Percentiles rank a stretch among this genome's conserved stretches.
phyloP scores from a whole-genome alignment of 2,113 vertebrate genomes.

The Clinocottus analis region DNA sequence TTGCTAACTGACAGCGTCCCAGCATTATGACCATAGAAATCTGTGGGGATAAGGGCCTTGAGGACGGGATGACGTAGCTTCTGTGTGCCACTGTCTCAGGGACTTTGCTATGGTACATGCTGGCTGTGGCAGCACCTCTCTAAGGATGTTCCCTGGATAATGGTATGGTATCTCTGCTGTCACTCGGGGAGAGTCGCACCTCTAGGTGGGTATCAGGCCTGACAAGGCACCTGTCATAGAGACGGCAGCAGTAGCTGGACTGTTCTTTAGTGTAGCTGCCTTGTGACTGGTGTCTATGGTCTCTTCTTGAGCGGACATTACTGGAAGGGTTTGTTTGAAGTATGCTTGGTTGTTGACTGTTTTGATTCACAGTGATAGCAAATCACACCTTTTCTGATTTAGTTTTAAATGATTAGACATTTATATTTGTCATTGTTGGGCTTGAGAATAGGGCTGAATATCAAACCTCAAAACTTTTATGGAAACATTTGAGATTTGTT shows the following conservation, averaged over 20 bases:
- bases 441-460: background rate
- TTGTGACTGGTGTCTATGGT: background rate
- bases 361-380: background rate
- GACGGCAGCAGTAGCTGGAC: background rate
- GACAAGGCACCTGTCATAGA: constrained; percentile 3
- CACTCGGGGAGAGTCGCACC: constrained; percentile 87
- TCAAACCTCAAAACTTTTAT: background rate
- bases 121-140: constrained; percentile 22
- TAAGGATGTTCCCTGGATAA: constrained; percentile 85
- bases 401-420: background rate
- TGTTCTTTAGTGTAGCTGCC: background rate
- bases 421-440: background rate
- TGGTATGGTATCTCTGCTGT: constrained; percentile 91
- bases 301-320: background rate
- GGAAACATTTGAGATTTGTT: background rate
- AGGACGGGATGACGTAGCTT: constrained; percentile 8
- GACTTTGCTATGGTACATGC: constrained; percentile 59
- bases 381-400: too few relatives aligned
- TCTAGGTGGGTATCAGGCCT: constrained; percentile 84
- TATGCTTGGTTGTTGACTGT: background rate
- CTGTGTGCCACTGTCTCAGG: background rate
- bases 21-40: background rate
- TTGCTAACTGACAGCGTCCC: background rate
- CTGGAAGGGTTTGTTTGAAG: background rate
- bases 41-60: background rate